phyloP scores from a whole-genome alignment of 2,113 vertebrate species.

The Podilymbus podiceps region DNA sequence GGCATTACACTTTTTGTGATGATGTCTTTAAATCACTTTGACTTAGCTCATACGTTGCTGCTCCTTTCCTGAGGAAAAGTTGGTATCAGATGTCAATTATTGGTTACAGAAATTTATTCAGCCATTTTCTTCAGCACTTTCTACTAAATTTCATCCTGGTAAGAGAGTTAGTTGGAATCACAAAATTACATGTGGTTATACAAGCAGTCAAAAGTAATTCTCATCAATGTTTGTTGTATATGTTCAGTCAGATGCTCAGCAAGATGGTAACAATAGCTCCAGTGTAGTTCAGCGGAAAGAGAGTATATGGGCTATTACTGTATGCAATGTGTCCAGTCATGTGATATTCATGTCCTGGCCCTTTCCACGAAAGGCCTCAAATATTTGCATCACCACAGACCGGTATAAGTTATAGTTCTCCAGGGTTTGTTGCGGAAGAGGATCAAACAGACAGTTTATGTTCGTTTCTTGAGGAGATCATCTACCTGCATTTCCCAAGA shows the following conservation, averaged over 20 bases:
- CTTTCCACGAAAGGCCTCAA: not conserved
- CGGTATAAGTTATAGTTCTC: fast-evolving
- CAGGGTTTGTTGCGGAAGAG: not conserved
- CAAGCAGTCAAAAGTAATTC: not conserved
- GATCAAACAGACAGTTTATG: not conserved
- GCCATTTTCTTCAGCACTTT: not conserved
- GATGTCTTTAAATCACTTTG: not conserved
- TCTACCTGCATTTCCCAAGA: not conserved
- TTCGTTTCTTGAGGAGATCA: not conserved
- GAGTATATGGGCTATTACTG: not conserved
- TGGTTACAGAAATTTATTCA: not conserved
- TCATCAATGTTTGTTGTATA: not conserved
- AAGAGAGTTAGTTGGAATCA: not conserved
- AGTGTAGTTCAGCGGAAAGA: not conserved
- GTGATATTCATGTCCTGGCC: not conserved
- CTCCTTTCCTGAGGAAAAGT: not conserved
- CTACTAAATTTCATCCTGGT: not conserved
- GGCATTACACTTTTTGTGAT: not conserved
- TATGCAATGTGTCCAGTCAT: not conserved
- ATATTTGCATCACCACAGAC: not conserved
- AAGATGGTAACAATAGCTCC: not conserved
- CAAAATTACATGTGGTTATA: not conserved
- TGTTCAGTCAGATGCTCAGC: not conserved
- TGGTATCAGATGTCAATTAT: not conserved
- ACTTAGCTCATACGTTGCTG: not conserved